Evolutionary conservation across 2,113 vertebrate genomes (phyloP).

Genomic region (Microcebus griseorufus): DNA sequence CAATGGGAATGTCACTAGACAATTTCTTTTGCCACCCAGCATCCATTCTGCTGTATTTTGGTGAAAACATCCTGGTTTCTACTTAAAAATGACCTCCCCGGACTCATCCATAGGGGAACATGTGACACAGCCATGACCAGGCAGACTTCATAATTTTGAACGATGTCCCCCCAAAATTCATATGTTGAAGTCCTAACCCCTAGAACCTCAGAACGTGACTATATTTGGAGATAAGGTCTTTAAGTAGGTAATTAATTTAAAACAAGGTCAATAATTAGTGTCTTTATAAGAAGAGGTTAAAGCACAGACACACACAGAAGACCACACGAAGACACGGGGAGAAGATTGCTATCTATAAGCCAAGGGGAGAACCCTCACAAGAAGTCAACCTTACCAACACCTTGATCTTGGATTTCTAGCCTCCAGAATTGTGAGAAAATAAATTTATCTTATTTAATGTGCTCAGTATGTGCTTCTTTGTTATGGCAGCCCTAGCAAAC

Average conservation of each 20-base stretch:
- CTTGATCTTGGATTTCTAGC: not conserved
- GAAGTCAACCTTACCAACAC: not conserved
- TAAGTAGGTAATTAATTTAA: conserved; percentile 1
- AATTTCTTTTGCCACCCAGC: not conserved
- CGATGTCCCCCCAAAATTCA: not conserved
- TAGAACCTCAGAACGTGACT: not conserved
- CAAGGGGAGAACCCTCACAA: not conserved
- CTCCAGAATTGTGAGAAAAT: not conserved
- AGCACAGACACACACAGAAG: not conserved
- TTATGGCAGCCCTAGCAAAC: not conserved
- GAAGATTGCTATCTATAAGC: not conserved
- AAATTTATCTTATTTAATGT: not conserved
- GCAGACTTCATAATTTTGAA: not conserved
- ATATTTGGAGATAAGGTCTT: not conserved
- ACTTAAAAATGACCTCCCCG: not conserved
- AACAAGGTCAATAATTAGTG: not conserved
- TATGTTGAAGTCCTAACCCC: not conserved
- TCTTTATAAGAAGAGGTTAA: not conserved
- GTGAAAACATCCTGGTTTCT: not conserved
- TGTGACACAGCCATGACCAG: not conserved
- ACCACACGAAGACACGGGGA: not conserved
- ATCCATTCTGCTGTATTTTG: not conserved
- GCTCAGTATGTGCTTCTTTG: not conserved
- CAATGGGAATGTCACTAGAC: not conserved
- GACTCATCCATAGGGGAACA: not conserved